Percentiles rank a stretch among this genome's conserved stretches.
Conservation (phyloP, 2,113 vertebrate genomes). For the Corydoras maculifer region DNA sequence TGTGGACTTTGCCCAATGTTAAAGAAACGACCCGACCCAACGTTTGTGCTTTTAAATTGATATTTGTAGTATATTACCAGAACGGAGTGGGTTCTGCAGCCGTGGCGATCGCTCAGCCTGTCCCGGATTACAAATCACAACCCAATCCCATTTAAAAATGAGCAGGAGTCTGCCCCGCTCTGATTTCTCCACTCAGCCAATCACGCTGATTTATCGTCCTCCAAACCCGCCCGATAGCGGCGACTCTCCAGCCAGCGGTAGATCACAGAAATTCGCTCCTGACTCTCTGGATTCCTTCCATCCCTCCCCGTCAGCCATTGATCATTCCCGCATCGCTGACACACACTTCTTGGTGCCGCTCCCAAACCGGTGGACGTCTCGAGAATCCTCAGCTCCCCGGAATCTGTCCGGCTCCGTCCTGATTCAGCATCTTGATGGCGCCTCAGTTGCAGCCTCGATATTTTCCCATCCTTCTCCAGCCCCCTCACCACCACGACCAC, state of each 20-base stretch:
- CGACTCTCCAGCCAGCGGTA: background rate
- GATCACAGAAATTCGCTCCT: background rate
- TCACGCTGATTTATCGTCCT: constrained; percentile 43
- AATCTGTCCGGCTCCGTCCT: background rate
- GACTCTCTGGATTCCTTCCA: background rate
- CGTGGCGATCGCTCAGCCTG: no score
- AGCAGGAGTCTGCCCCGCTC: constrained; percentile 35
- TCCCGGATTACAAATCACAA: constrained; percentile 31
- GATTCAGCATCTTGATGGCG: no score
- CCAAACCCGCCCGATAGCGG: background rate
- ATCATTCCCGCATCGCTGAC: background rate
- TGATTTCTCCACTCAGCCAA: constrained; percentile 41
- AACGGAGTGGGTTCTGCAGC: no score
- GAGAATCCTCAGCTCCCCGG: background rate
- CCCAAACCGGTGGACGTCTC: background rate
- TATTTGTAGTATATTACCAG: no score
- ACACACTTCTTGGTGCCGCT: background rate
- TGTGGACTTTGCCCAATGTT: no score
- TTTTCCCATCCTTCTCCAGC: no score
- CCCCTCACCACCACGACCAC: no score
- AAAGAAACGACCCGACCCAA: no score
- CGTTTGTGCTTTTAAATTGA: no score
- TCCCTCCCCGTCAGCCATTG: background rate
- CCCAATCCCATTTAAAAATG: constrained; percentile 28
- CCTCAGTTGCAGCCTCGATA: no score